Conservation (phyloP, 2,113 vertebrate genomes). For the Antechinus stuartii region DNA sequence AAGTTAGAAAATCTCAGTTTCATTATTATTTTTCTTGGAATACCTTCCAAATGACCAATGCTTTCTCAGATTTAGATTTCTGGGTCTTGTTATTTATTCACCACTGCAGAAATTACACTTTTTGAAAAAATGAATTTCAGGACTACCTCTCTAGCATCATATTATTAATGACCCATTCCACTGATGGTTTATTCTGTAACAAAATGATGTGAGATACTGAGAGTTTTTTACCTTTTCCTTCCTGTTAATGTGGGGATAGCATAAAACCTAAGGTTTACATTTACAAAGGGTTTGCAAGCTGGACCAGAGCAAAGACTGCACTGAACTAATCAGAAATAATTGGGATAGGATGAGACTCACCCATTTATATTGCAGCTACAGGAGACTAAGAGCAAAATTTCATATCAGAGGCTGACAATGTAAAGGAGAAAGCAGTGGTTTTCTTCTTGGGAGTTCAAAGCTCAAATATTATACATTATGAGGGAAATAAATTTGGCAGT, state of each 20-base stretch:
- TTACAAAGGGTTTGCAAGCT: constrained; percentile 42
- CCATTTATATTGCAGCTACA: constrained; percentile 48
- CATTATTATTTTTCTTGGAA: background rate
- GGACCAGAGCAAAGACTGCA: constrained; percentile 66
- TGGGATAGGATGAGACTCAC: constrained; percentile 57
- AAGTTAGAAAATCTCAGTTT: background rate
- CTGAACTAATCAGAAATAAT: constrained; percentile 73
- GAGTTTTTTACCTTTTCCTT: constrained; percentile 44
- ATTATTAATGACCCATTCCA: constrained; percentile 18
- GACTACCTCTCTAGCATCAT: background rate
- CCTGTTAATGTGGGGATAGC: constrained; percentile 37
- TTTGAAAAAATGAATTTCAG: background rate
- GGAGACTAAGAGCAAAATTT: constrained; percentile 57
- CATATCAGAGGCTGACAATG: constrained; percentile 67
- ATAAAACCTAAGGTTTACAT: background rate
- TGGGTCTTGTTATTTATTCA: background rate
- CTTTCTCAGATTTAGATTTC: constrained; percentile 8
- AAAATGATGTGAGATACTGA: background rate
- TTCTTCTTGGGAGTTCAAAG: constrained; percentile 65
- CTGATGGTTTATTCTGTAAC: constrained; percentile 49
- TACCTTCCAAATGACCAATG: background rate
- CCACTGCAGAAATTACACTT: background rate
- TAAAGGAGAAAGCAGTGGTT: constrained; percentile 68
- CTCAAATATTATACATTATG: constrained; percentile 66
- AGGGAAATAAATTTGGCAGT: constrained; percentile 69